Evolutionary conservation across 2,113 vertebrate species (phyloP), one percentile per base, ranked within the genome.

Genomic region (Myrmecobius fasciatus): DNA sequence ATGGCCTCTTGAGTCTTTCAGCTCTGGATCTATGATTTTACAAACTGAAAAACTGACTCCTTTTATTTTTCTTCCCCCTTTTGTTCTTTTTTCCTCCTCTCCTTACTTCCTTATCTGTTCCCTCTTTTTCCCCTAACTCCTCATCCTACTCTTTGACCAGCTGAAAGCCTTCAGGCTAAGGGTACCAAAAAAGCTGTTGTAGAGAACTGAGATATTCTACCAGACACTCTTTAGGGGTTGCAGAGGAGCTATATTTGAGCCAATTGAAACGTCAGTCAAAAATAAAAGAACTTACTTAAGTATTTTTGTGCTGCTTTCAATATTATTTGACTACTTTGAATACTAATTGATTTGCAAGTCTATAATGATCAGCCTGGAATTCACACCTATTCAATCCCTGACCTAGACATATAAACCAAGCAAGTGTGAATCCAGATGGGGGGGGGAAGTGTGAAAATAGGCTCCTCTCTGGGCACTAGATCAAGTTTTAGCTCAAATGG

Each of bases 241-340:
- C 94, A 96, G 92, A 91, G 91, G 96, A 96, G 93, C 89, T 97
- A 96, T 97, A 97, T 94, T 96, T 95, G 95, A 96, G 17, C 92
- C 94, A 92, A 91, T 54, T 93, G 95, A 91, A 83, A 43, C 53
- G 91, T 93, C 89, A 94, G 14, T 52, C 67, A 93, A 53, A 83
- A 83, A 83, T 24, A 94, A 95, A 95, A 95, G 89, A 95, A 52
- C 25, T 91, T 75, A 90, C 43, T 92, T 91, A 95, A 46, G 92
- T 83, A 43, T 43, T 83, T 83, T 83, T 20, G 5, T 43, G n/a
- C 67, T 83, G 67, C n/a, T 83, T 83, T 43, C n/a, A 83, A 24
- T 83, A 43, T 43, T 83, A 83, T 20, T 43, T 83, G n/a, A 83
- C 36, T 24, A n/a, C n/a, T 7, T 93, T 54, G 97, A 96, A 67